A percentile compares a stretch with the other conserved stretches of the same genome.
These are phyloP conservation scores for Philonicus albiceps DNA, from an alignment of 2,888 invertebrate species.

Conservation along the genomic window DNA sequence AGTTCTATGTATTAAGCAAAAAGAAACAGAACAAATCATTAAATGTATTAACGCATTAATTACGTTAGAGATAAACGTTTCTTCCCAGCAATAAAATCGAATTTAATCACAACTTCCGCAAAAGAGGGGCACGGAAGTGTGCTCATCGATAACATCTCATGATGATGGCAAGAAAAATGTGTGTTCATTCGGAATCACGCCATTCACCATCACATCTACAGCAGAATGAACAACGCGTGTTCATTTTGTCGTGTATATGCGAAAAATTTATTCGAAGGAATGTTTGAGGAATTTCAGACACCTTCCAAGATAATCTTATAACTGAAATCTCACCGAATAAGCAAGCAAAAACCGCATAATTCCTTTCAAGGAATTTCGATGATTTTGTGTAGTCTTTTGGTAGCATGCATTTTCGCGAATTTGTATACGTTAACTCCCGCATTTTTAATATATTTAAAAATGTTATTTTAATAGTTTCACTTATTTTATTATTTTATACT, in stretches of 20 bases:
- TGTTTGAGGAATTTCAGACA: not conserved
- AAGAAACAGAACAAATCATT: not conserved
- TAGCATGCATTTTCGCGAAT: constrained; percentile 47
- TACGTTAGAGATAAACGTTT: not conserved
- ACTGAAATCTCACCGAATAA: constrained; percentile 40
- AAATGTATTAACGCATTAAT: not conserved
- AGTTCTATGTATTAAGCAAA: not conserved
- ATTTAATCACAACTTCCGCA: not conserved
- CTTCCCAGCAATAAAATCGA: not conserved
- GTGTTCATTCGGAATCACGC: not conserved
- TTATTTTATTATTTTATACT: too few species aligned
- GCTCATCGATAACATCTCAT: not conserved
- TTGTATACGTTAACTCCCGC: constrained; percentile 47
- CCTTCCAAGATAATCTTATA: not conserved
- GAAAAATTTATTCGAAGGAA: not conserved
- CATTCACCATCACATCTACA: not conserved
- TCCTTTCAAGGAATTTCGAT: constrained; percentile 44
- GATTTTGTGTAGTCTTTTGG: constrained; percentile 47
- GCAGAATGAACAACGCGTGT: not conserved
- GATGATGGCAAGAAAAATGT: not conserved
- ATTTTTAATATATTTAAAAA: constrained; percentile 24
- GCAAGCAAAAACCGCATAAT: constrained; percentile 39
- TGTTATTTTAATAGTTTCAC: not conserved
- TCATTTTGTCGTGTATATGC: not conserved
- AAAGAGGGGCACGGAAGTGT: not conserved